A percentile compares a stretch with the other conserved stretches of the same genome.
Conservation (phyloP, 2,888 invertebrate genomes). For the Galerucella nymphaeae region DNA sequence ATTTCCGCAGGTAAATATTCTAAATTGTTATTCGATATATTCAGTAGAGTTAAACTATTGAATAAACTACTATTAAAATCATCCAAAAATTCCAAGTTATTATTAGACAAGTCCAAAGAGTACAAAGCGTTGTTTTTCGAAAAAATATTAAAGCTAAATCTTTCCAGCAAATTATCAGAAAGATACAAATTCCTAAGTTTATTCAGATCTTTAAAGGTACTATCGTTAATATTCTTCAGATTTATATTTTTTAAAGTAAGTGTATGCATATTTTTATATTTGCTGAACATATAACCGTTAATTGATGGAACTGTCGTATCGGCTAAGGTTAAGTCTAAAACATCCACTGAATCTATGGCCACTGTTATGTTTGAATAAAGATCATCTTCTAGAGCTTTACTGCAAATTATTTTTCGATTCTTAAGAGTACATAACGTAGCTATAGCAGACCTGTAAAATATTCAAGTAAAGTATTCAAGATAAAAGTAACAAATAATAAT, state of each 20-base stretch:
- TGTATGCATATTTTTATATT: constrained; percentile 41
- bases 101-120: constrained; percentile 45
- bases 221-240: constrained; percentile 35
- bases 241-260: constrained; percentile 39
- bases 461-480: too few relatives aligned
- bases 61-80: constrained; percentile 46
- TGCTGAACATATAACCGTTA: constrained; percentile 33
- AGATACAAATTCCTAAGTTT: constrained; percentile 38
- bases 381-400: constrained; percentile 24
- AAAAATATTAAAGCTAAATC: constrained; percentile 37
- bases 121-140: constrained; percentile 33
- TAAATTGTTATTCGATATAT: constrained; percentile 47
- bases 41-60: constrained; percentile 43
- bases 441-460: background rate
- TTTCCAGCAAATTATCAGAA: constrained; percentile 39
- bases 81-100: constrained; percentile 43
- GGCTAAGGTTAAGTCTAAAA: constrained; percentile 38
- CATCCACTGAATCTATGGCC: constrained; percentile 35
- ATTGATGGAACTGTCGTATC: constrained; percentile 38
- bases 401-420: constrained; percentile 39
- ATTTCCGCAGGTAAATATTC: constrained; percentile 43
- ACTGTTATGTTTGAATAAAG: constrained; percentile 34
- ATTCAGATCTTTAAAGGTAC: constrained; percentile 34
- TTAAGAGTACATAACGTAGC: constrained; percentile 14
- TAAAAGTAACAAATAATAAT: too few relatives aligned